Conservation (phyloP, 2,113 vertebrate species). For the Cnemophilus loriae region DNA sequence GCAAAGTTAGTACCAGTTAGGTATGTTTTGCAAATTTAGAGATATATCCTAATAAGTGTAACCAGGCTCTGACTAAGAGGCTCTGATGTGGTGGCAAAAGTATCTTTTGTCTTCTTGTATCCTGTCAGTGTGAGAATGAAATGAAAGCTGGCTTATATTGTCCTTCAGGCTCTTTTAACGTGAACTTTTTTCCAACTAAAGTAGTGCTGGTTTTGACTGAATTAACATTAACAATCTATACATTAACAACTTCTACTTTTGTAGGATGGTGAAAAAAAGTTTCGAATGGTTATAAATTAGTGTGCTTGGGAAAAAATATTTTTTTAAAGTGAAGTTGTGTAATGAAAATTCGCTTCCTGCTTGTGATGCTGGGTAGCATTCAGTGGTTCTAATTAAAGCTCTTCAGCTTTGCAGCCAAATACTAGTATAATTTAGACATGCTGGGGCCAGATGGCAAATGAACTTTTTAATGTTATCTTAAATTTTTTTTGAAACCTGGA, state of each 20-base stretch:
- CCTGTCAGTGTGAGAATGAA: background rate
- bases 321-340: background rate
- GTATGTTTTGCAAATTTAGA: background rate
- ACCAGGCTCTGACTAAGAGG: background rate
- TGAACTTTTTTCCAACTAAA: background rate
- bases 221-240: background rate
- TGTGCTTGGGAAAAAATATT: background rate
- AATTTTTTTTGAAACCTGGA: background rate
- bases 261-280: background rate
- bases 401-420: background rate
- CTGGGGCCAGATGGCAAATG: constrained; percentile 14
- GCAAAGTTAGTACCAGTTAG: background rate
- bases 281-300: background rate
- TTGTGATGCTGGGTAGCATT: background rate
- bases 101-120: background rate
- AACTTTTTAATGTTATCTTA: background rate
- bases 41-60: background rate
- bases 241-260: background rate
- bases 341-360: background rate
- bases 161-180: background rate
- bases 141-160: background rate
- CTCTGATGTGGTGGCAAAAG: background rate
- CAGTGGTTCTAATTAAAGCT: constrained; percentile 30
- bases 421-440: background rate
- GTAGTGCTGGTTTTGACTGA: background rate